These are phyloP conservation scores for Pluvialis apricaria DNA, from an alignment of 2,113 vertebrate species.

Conservation along the genomic window DNA sequence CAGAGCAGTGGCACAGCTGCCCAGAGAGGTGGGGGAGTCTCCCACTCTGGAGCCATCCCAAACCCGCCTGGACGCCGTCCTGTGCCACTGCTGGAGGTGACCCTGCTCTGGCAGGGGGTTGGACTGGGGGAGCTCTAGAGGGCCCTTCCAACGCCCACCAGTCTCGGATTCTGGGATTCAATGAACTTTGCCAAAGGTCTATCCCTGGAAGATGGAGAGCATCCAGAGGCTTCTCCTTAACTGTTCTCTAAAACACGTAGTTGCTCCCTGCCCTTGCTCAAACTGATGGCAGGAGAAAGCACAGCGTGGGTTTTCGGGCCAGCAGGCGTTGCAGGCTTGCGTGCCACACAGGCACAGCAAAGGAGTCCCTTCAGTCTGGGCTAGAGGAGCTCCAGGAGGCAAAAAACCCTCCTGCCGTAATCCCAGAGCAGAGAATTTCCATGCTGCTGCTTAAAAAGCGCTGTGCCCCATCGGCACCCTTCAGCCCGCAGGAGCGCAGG, in stretches of 20 bases:
- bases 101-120: too few relatives aligned
- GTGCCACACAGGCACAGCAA: not conserved
- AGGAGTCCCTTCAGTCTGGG: not conserved
- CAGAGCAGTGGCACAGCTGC: too few relatives aligned
- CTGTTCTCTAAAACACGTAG: not conserved
- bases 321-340: not conserved
- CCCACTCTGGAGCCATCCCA: too few relatives aligned
- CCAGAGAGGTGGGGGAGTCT: too few relatives aligned
- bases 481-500: not conserved
- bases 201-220: not conserved
- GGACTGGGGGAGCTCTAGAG: too few relatives aligned
- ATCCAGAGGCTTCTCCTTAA: not conserved
- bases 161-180: too few relatives aligned
- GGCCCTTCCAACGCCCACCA: too few relatives aligned
- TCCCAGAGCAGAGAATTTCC: not conserved
- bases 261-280: not conserved
- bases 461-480: rapidly evolving
- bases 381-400: not conserved
- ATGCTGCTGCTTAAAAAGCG: not conserved
- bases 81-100: too few relatives aligned
- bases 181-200: not conserved
- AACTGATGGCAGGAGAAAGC: not conserved
- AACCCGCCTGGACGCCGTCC: too few relatives aligned
- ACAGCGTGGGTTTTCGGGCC: rapidly evolving
- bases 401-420: not conserved